Evolutionary conservation across 2,888 invertebrate genomes (phyloP).

Genomic region (Cantharis rustica): DNA sequence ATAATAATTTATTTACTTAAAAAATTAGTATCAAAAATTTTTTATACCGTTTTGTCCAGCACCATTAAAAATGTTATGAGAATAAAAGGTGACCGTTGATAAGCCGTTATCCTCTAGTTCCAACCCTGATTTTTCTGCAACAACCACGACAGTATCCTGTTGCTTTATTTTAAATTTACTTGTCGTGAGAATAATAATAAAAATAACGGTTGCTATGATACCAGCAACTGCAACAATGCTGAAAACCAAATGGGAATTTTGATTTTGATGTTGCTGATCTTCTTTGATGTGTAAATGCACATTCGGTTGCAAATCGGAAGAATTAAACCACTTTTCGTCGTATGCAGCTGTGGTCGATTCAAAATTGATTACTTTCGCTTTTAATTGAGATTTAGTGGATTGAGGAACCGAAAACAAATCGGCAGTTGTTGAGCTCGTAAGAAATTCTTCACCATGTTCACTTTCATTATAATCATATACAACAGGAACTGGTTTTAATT

Average conservation of each 20-base stretch:
- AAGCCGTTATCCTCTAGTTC: neutral
- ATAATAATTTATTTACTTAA: too few species aligned
- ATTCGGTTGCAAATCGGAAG: slow-evolving; percentile 4
- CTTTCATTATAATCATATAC: slow-evolving; percentile 51
- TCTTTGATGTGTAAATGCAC: neutral
- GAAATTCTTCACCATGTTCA: slow-evolving; percentile 44
- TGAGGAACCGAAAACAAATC: slow-evolving; percentile 31
- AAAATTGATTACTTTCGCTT: slow-evolving; percentile 32
- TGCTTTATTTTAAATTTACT: slow-evolving; percentile 12
- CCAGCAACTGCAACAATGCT: slow-evolving; percentile 19
- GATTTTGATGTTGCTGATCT: neutral
- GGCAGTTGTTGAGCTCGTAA: slow-evolving; percentile 25
- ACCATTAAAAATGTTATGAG: slow-evolving; percentile 36
- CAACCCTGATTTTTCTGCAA: neutral
- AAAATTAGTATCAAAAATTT: too few species aligned
- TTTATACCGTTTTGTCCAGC: slow-evolving; percentile 24
- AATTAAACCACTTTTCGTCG: slow-evolving; percentile 28
- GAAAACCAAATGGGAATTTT: slow-evolving; percentile 13
- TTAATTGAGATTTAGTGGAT: slow-evolving; percentile 36
- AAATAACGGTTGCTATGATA: slow-evolving; percentile 8
- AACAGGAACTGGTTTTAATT: slow-evolving; percentile 15
- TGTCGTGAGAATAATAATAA: slow-evolving; percentile 8
- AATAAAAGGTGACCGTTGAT: slow-evolving; percentile 25
- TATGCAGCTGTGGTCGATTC: slow-evolving; percentile 37
- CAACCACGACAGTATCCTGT: neutral